Evolutionary conservation across 2,888 invertebrate genomes (phyloP).

Genomic region (Acronicta leporina): DNA sequence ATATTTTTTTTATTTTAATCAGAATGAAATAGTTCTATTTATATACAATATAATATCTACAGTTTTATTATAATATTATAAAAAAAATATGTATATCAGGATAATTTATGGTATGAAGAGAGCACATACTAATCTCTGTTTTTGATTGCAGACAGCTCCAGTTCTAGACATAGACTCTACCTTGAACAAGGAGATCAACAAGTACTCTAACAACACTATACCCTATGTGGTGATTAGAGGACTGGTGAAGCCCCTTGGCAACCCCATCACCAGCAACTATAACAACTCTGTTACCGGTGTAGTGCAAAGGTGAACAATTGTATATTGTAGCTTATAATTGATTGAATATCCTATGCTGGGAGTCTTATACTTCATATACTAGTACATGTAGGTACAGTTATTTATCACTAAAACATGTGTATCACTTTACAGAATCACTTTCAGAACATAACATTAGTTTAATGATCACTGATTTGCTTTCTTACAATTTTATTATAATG

Average conservation of each 20-base stretch:
- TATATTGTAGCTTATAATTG: background rate
- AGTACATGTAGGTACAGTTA: background rate
- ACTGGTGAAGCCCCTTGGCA: slow-evolving; percentile 92
- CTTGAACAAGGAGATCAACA: slow-evolving; percentile 90
- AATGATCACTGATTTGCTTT: too few relatives aligned
- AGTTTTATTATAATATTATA: too few relatives aligned
- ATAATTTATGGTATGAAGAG: too few relatives aligned
- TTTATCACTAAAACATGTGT: too few relatives aligned
- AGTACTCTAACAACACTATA: slow-evolving; percentile 90
- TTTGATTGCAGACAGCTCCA: slow-evolving; percentile 90
- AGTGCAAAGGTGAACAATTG: slow-evolving; percentile 89
- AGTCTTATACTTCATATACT: background rate
- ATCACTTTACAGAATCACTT: too few relatives aligned
- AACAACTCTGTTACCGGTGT: slow-evolving; percentile 93
- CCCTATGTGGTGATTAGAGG: slow-evolving; percentile 94
- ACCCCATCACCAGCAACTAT: slow-evolving; percentile 92
- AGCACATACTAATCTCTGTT: background rate
- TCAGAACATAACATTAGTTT: too few relatives aligned
- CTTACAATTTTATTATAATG: too few relatives aligned
- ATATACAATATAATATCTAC: too few relatives aligned
- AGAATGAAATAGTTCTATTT: too few relatives aligned
- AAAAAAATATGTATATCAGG: too few relatives aligned
- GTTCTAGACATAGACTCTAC: slow-evolving; percentile 91
- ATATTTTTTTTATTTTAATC: too few relatives aligned
- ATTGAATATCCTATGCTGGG: too few relatives aligned